These are phyloP conservation scores for Pachycephala philippinensis DNA, from an alignment of 2,113 vertebrate genomes.

Conservation along the genomic window DNA sequence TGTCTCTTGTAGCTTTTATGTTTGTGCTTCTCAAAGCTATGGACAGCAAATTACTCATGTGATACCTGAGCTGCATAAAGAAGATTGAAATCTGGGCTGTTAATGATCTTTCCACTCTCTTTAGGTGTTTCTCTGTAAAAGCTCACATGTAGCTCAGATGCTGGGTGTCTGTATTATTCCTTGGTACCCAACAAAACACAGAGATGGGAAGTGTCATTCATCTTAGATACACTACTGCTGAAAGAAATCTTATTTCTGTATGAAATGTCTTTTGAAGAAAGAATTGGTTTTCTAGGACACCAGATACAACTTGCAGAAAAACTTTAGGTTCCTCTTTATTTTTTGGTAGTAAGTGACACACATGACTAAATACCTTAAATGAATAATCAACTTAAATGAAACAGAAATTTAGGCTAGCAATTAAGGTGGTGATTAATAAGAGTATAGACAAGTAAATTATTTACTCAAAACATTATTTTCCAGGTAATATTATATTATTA, in stretches of 20 bases:
- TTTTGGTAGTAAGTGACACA: background rate
- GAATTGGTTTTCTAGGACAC: background rate
- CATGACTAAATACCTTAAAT: background rate
- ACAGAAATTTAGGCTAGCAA: background rate
- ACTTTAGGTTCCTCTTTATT: background rate
- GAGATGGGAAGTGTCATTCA: constrained; percentile 49
- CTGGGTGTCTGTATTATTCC: constrained; percentile 48
- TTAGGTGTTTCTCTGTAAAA: constrained; percentile 58
- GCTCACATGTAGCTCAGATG: constrained; percentile 40
- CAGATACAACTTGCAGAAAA: constrained; percentile 1
- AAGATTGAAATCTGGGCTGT: constrained; percentile 73
- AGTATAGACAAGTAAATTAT: background rate
- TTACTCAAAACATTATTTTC: background rate
- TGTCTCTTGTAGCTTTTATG: constrained; percentile 72
- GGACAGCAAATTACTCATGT: constrained; percentile 74
- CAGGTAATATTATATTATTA: background rate
- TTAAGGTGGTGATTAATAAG: background rate
- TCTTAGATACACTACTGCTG: background rate
- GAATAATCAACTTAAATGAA: background rate
- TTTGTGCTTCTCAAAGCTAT: constrained; percentile 67
- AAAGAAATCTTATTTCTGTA: constrained; percentile 41
- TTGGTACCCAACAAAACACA: constrained; percentile 54
- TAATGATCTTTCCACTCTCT: constrained; percentile 73
- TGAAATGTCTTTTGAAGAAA: background rate
- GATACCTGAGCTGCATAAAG: constrained; percentile 72